Conservation (phyloP, 2,888 invertebrate species). For the Deilephila elpenor region DNA sequence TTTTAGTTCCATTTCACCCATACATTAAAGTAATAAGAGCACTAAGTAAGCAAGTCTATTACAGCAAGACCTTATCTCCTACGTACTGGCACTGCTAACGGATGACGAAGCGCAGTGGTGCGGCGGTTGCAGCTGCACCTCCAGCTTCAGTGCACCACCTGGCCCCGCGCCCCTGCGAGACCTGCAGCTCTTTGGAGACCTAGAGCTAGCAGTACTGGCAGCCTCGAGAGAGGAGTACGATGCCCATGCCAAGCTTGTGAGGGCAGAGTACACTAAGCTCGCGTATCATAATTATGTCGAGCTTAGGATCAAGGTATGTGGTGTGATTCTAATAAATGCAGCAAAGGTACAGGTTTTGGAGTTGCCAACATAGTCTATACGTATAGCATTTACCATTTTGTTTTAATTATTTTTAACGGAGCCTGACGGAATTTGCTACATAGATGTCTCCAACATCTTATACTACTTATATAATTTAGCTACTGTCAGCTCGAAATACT, state of each 20-base stretch:
- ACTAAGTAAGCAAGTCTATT: too few relatives aligned
- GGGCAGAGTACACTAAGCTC: slow-evolving; percentile 70
- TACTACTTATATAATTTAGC: too few relatives aligned
- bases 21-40: too few relatives aligned
- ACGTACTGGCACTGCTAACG: slow-evolving; percentile 72
- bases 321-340: background rate
- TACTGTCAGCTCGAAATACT: too few relatives aligned
- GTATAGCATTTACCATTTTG: too few relatives aligned
- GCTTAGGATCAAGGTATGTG: slow-evolving; percentile 66
- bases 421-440: too few relatives aligned
- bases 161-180: slow-evolving; percentile 60
- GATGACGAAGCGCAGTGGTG: slow-evolving; percentile 72
- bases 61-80: slow-evolving; percentile 75
- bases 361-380: too few relatives aligned
- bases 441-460: too few relatives aligned
- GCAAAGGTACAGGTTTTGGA: background rate
- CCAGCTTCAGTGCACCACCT: slow-evolving; percentile 36
- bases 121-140: slow-evolving; percentile 52
- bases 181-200: slow-evolving; percentile 74
- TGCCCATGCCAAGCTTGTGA: slow-evolving; percentile 70
- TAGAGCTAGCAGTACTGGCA: slow-evolving; percentile 74
- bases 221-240: slow-evolving; percentile 69
- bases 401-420: too few relatives aligned
- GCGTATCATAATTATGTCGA: slow-evolving; percentile 64
- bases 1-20: too few relatives aligned